Evolutionary conservation across 1,140 invertebrate species (phyloP).

Genomic region (Procambarus virginalis): DNA sequence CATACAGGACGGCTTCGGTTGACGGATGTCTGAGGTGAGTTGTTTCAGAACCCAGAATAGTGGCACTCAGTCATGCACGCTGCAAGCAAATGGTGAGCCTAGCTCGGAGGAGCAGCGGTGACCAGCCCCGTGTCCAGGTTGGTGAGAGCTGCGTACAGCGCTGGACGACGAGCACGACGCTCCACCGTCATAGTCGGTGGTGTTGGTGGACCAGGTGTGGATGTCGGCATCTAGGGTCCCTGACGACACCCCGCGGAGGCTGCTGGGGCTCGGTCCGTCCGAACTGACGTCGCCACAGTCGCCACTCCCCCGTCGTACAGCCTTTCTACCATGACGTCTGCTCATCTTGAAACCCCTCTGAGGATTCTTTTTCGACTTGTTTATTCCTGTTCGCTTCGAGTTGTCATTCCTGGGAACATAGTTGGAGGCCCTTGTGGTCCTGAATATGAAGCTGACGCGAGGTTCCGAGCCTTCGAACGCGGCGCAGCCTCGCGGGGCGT

Average conservation of each 20-base stretch:
- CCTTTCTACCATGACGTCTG: neutral
- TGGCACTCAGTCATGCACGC: neutral
- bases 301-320: neutral
- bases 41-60: neutral
- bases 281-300: neutral
- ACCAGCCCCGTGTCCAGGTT: slow-evolving; percentile 4
- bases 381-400: neutral
- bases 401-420: neutral
- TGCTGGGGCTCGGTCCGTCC: slow-evolving; percentile 16
- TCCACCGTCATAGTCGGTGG: slow-evolving; percentile 53
- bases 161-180: slow-evolving; percentile 55
- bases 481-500: neutral
- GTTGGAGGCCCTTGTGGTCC: slow-evolving; percentile 9
- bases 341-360: neutral
- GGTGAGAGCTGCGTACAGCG: slow-evolving; percentile 9
- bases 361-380: neutral
- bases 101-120: neutral
- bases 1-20: slow-evolving; percentile 13
- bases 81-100: neutral
- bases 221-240: slow-evolving; percentile 50
- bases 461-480: slow-evolving; percentile 19
- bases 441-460: slow-evolving; percentile 58
- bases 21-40: slow-evolving; percentile 13
- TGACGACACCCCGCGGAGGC: slow-evolving; percentile 40
- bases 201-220: slow-evolving; percentile 62